Base-by-base conservation (phyloP, 1,140 invertebrate species). In the Cydia fagiglandana region DNA sequence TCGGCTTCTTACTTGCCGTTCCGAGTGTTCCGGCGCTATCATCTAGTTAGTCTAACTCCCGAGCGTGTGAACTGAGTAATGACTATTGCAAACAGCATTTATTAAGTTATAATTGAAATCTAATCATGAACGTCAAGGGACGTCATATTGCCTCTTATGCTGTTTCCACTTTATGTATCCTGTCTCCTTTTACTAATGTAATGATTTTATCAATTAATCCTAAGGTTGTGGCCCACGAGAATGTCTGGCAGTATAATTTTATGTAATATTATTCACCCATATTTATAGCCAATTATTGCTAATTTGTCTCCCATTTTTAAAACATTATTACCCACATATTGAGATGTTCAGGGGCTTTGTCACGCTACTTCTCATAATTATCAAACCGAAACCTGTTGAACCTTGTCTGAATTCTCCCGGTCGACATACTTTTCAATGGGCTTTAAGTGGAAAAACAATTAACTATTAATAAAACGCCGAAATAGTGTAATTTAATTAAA, bases 1-100 rank as follows among this genome's bases (percentile, higher is more conserved):
- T 24, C 20, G 56, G 56, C 56, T 61, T 61, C 56, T 61, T 61
- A n/a, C 53, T 9, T 17, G 56, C 56, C 17, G 56, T 61, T 61
- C 20, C 17, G 20, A n/a, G 53, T 61, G 56, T 61, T 61, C 56
- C 17, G 56, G 20, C 56, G 56, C 56, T 61, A 61, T 61, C 56
- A 56, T 56, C 53, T 20, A 61, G 56, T 61, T 61, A 61, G 56
- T 24, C 17, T 56, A 61, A 61, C 56, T 61, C 17, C 56, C 56
- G 53, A 56, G 53, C 53, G 56, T 61, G 56, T 10, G 56, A 61
- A 61, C 20, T 61, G 56, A 61, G 56, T 61, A 24, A 24, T 24
- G 17, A 61, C 56, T 61, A 61, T 61, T 61, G 56, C 56, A 61
- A 24, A 53, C 50, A 17, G n/a, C n/a, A 53, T 53, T 53, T 17